These are phyloP conservation scores for Polydrusus tereticollis DNA, from an alignment of 2,888 invertebrate species.

Conservation along the genomic window DNA sequence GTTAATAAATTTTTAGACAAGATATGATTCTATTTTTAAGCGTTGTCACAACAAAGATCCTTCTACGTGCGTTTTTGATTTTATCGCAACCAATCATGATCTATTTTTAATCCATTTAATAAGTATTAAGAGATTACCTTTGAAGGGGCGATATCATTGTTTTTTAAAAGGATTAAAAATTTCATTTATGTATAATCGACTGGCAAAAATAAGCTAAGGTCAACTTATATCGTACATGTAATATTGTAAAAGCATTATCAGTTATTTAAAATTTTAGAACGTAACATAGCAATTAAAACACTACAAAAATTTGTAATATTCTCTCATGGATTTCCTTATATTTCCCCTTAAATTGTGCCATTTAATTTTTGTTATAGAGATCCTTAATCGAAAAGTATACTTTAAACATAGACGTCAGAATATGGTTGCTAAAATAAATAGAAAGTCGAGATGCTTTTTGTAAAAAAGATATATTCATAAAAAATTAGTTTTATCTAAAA, in stretches of 20 bases:
- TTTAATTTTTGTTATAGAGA: too few species aligned
- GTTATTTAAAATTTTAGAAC: too few species aligned
- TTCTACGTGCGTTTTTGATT: background rate
- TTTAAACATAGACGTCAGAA: too few species aligned
- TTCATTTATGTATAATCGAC: background rate
- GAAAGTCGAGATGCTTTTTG: background rate
- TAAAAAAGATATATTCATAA: background rate
- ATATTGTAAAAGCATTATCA: background rate
- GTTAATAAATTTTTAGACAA: background rate
- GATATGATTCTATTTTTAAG: background rate
- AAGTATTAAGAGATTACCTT: slow-evolving; percentile 4
- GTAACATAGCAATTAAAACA: too few species aligned
- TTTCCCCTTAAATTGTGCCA: too few species aligned
- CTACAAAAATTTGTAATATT: too few species aligned
- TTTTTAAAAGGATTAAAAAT: background rate
- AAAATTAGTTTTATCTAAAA: background rate
- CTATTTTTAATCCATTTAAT: slow-evolving; percentile 11
- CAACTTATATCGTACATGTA: background rate
- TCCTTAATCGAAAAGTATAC: too few species aligned
- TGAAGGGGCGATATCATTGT: background rate
- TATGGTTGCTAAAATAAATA: too few species aligned
- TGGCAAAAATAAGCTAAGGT: background rate
- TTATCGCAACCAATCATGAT: background rate
- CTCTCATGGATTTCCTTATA: too few species aligned
- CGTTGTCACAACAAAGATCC: background rate